Conservation (phyloP, 2,113 vertebrate species). For the Brienomyrus longianalis region DNA sequence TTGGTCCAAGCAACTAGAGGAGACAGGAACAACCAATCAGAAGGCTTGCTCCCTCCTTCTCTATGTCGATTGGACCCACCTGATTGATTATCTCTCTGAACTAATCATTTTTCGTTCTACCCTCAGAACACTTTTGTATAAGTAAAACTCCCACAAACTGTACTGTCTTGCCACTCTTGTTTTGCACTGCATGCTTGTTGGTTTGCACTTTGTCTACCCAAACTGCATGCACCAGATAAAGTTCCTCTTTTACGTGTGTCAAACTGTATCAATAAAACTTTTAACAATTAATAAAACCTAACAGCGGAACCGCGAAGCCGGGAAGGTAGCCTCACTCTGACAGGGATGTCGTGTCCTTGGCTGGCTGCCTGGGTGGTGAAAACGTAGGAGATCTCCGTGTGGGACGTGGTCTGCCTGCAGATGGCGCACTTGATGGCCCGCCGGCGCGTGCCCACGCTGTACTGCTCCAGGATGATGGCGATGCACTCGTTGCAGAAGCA, state of each 20-base stretch:
- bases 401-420: constrained; percentile 89
- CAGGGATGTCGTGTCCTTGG: constrained; percentile 84
- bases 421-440: constrained; percentile 93
- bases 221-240: neutral
- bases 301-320: neutral
- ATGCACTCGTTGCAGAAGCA: constrained; percentile 96
- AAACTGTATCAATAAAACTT: neutral
- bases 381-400: constrained; percentile 93
- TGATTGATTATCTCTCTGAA: too few species aligned
- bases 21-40: neutral
- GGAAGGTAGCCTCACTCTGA: constrained; percentile 63
- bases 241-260: neutral
- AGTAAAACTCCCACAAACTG: neutral
- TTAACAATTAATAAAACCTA: neutral
- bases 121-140: neutral
- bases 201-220: neutral
- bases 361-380: constrained; percentile 81
- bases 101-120: too few species aligned
- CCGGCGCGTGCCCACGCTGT: constrained; percentile 80
- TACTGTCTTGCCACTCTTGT: neutral
- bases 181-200: neutral
- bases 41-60: too few species aligned
- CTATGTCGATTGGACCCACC: too few species aligned
- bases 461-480: constrained; percentile 91
- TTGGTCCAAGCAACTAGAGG: too few species aligned